Evolutionary conservation across 2,113 vertebrate species (phyloP), one percentile per base, ranked within the genome.

Genomic region (Hydropotes inermis): DNA sequence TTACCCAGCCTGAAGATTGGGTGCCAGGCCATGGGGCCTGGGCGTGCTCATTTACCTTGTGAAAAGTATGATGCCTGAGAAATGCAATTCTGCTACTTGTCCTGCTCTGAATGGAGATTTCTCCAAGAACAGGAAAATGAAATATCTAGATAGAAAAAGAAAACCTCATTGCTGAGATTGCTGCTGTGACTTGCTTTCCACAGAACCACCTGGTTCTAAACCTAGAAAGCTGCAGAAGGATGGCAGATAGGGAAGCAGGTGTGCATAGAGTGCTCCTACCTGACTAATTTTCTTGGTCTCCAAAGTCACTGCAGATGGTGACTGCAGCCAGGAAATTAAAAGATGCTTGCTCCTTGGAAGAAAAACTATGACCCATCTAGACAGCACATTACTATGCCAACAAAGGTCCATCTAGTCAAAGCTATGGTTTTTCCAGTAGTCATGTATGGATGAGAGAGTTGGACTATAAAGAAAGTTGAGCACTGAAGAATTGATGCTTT

Each of bases 1-100:
- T 97, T 89, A 60, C 93, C 93, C 87, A 91, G 94, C 91, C 96
- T 91, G 90, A 98, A 97, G 96, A 97, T 61, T 92, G 17, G 0
- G 93, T 1, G 21, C 81, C 21, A 50, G 4, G 87, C 87, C 4
- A 12, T 1, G 67, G 17, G 83, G 36, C 60, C 21, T 9, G 87
- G 70, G 33, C 28, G 64, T 81, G 67, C 79, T 91, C 90, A n/a
- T 84, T 57, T 82, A n/a, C 84, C 64, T 92, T 95, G 93, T 50
- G 92, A 94, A 2, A 89, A 74, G 97, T 30, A 95, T n/a, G 87
- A 25, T 19, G 12, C 93, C 25, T 28, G 39, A 87, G 64, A 95
- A 89, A 90, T 43, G 61, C 14, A 60, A 30, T 55, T 45, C 25
- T 14, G 55, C 11, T 39, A 11, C 90, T 91, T 85, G 1, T 81